A percentile compares a stretch with the other conserved stretches of the same genome.
Evolutionary conservation across 2,113 vertebrate species (phyloP).

Genomic region (Tichodroma muraria): DNA sequence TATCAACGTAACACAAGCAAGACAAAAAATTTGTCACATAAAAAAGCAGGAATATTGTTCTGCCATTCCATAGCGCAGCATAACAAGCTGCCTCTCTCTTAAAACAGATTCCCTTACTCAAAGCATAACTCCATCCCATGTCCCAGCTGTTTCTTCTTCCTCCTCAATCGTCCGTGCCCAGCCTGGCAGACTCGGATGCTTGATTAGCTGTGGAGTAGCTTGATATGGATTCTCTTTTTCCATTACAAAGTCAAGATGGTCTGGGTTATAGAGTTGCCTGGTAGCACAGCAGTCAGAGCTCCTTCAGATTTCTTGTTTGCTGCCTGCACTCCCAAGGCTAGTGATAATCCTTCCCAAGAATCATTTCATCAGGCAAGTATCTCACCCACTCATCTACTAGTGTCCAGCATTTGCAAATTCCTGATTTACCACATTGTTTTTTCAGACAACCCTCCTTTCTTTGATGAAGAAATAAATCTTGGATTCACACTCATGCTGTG

Average conservation of each 20-base stretch:
- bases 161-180: not conserved
- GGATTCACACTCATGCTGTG: not conserved
- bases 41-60: not conserved
- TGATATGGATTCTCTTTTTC: slow-evolving; percentile 11
- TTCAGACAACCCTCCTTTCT: not conserved
- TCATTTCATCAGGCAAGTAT: not conserved
- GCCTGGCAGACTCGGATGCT: not conserved
- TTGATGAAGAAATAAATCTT: not conserved
- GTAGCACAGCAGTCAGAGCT: not conserved
- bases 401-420: not conserved
- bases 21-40: not conserved
- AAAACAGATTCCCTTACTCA: not conserved
- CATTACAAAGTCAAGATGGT: not conserved
- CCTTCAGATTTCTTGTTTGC: not conserved
- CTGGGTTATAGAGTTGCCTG: not conserved
- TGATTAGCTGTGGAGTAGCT: not conserved
- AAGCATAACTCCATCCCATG: not conserved
- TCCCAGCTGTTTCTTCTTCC: not conserved
- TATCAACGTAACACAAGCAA: not conserved
- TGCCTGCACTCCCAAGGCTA: not conserved
- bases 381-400: not conserved
- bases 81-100: not conserved
- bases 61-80: not conserved
- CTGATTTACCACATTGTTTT: not conserved
- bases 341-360: not conserved